Percentiles rank a stretch among this genome's conserved stretches.
Conservation (phyloP, 2,797 vertebrate genomes). For the Pteronotus mesoamericanus region DNA sequence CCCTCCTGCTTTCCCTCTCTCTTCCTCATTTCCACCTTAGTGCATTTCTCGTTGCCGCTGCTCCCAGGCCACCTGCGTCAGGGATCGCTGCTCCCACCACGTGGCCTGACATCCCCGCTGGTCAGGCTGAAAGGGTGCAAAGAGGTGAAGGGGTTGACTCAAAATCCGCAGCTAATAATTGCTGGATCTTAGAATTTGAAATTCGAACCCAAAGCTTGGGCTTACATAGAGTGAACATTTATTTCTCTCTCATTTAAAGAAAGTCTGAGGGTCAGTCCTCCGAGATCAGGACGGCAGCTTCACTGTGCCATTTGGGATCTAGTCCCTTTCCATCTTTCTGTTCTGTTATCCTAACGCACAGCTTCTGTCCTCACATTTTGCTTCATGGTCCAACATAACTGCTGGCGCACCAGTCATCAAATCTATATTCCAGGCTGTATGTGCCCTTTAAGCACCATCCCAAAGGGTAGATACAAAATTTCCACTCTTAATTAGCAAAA, state of each 20-base stretch:
- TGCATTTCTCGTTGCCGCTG: accelerated
- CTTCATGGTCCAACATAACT: not conserved
- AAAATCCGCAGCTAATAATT: not conserved
- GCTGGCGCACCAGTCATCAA: not conserved
- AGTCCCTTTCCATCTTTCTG: not conserved
- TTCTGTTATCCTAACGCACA: not conserved
- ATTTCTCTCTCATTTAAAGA: not conserved
- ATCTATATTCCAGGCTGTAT: not conserved
- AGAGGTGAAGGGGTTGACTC: not conserved
- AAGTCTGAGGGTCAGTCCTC: not conserved
- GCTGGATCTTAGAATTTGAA: not conserved
- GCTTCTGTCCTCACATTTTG: too few species aligned
- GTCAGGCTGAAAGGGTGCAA: not conserved
- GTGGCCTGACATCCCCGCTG: accelerated
- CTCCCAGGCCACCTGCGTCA: not conserved
- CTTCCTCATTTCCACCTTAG: not conserved
- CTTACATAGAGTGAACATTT: not conserved
- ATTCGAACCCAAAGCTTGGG: too few species aligned
- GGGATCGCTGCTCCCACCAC: not conserved
- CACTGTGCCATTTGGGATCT: not conserved
- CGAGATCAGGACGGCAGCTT: not conserved
- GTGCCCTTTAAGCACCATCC: not conserved
- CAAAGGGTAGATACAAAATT: not conserved
- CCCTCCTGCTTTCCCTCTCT: not conserved
- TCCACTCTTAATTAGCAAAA: not conserved